Evolutionary conservation across 1,140 invertebrate genomes (phyloP), one percentile per base, ranked within the genome.

Genomic region (Drosophila auraria): DNA sequence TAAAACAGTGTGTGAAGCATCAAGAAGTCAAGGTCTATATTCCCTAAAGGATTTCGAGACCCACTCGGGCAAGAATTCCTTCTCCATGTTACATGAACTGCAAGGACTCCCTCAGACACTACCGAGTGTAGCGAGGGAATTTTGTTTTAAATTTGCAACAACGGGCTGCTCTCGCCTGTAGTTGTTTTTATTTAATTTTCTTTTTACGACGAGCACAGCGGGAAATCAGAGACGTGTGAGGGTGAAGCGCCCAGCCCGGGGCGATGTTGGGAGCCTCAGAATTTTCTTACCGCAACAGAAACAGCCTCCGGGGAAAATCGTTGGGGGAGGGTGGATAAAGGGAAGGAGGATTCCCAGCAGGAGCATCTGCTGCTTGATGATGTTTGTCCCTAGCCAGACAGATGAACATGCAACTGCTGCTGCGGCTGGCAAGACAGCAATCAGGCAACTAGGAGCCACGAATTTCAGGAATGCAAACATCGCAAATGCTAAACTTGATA

Each of bases 101-200:
- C 33, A 38, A 11, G 14, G 14, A 40, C 54, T 40, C 54, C 54
- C 20, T 40, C 54, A 40, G 23, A 57, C 54, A 57, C 20, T 40
- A 40, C 54, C 33, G 36, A 40, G 33, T 40, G 54, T 57, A 74
- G 42, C 50, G 62, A 65, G 40, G 51, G 59, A 80, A 44, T 72
- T 73, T 73, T 74, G 49, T 71, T 77, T 83, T 75, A 83, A 87
- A 89, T 87, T 89, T 63, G 72, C 77, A 80, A 81, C 78, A 81
- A 65, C 50, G 42, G 61, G 38, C 47, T 71, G 49, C 63, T 60
- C 53, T 80, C 44, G 83, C 83, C 83, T 54, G 66, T 83, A 83
- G 84, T 68, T 87, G 83, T 87, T 87, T 89, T 83, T 89, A 76
- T 87, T 87, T 87, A 87, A 87, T 87, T 87, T 84, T 89, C 66